Conservation (phyloP, 2,888 invertebrate species). For the Caenorhabditis macrosperma region DNA sequence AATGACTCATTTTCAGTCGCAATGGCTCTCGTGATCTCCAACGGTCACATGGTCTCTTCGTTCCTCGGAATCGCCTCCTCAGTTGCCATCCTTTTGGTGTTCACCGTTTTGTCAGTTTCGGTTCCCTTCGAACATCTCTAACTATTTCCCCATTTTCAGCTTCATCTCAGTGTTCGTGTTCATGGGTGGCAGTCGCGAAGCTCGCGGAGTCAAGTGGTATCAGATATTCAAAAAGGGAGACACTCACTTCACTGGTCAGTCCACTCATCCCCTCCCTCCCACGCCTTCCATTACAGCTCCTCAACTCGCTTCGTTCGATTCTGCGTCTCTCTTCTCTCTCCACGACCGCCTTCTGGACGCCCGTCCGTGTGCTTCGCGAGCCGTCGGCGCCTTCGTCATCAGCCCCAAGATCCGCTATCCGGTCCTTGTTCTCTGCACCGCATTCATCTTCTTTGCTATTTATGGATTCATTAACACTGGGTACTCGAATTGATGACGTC, state of each 20-base stretch:
- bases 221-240: slow-evolving; percentile 76
- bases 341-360: slow-evolving; percentile 77
- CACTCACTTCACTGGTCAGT: slow-evolving; percentile 74
- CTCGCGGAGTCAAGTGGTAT: slow-evolving; percentile 79
- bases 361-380: slow-evolving; percentile 68
- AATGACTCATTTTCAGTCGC: slow-evolving; percentile 63
- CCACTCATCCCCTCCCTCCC: not conserved
- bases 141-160: slow-evolving; percentile 19
- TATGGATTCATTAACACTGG: slow-evolving; percentile 69
- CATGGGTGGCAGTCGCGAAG: slow-evolving; percentile 72
- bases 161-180: slow-evolving; percentile 75
- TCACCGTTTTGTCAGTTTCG: slow-evolving; percentile 65
- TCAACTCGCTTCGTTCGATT: slow-evolving; percentile 65
- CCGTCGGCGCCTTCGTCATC: slow-evolving; percentile 67
- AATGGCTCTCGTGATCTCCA: slow-evolving; percentile 63
- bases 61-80: slow-evolving; percentile 71
- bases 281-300: slow-evolving; percentile 58
- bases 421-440: slow-evolving; percentile 69
- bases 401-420: slow-evolving; percentile 60
- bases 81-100: slow-evolving; percentile 69
- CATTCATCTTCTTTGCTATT: slow-evolving; percentile 72
- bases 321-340: slow-evolving; percentile 64
- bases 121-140: not conserved
- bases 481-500: slow-evolving; percentile 16
- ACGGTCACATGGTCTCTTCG: slow-evolving; percentile 65